Evolutionary conservation across 2,797 vertebrate genomes (phyloP), one percentile per base, ranked within the genome.

Genomic region (Gouania willdenowi): DNA sequence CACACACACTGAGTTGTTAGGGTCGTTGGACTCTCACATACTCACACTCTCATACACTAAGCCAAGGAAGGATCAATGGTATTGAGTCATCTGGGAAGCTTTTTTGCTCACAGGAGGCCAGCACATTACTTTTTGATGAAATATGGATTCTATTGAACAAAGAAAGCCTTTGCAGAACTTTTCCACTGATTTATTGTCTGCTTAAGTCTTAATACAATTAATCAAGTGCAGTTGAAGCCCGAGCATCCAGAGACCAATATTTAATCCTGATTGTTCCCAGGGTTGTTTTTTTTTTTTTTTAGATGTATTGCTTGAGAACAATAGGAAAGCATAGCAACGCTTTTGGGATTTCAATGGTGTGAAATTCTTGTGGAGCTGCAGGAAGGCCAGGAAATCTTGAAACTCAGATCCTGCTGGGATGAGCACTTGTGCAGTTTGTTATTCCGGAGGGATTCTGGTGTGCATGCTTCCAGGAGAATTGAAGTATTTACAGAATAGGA

Each of bases 51-150:
- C 40, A 34, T 51, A 41, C 40, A 38, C 29, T 39, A 27, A 26
- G 36, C 41, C 30, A 49, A 29, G 12, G 5, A 22, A 39, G 21
- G 40, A 71, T 69, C 56, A 35, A 76, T 70, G 56, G 20, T 53
- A 56, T 51, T 2, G 62, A 72, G 28, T 61, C 53, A 55, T 72
- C 36, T 41, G 46, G 35, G 33, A 25, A 55, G 37, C n/a, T 17
- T 18, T 8, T 17, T 41, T 13, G n/a, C n/a, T 10, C 5, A 21
- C 20, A 25, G 6, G 4, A n/a, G 11, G 14, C n/a, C 6, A 23
- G 16, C 21, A 16, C 6, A 53, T 33, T 29, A n/a, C 19, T 14
- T 15, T 32, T 8, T 29, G 26, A 36, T 34, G 4, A n/a, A n/a
- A n/a, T 17, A 21, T 52, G 8, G 3, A 26, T 28, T 13, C 28